Percentiles rank a stretch among this genome's conserved stretches.
phyloP scores from a whole-genome alignment of 2,113 vertebrate species.

The Pithys albifrons region DNA sequence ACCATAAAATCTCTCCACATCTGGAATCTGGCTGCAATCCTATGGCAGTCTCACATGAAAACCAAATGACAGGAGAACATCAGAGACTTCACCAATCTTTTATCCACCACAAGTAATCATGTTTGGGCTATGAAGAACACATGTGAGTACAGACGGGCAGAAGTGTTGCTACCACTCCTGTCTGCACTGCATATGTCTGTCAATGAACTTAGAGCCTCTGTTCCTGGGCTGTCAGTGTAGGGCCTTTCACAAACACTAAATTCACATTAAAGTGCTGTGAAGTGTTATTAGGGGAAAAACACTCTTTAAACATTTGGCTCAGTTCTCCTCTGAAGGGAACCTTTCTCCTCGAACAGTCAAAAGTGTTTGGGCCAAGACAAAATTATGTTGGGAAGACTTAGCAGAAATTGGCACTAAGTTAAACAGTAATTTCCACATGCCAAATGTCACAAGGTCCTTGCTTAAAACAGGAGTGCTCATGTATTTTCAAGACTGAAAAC shows the following conservation, averaged over 20 bases:
- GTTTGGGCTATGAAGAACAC: not conserved
- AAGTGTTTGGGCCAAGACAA: not conserved
- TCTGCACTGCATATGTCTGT: not conserved
- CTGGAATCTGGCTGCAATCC: not conserved
- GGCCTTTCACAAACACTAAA: conserved; percentile 8
- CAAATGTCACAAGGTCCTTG: not conserved
- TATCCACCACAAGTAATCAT: not conserved
- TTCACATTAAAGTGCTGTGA: not conserved
- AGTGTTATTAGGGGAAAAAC: conserved; percentile 59
- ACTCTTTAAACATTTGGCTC: conserved; percentile 15
- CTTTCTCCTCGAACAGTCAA: conserved; percentile 9
- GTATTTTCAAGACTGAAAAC: not conserved
- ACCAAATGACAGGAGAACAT: not conserved
- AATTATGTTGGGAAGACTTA: not conserved
- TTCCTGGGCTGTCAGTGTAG: not conserved
- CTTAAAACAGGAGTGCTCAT: not conserved
- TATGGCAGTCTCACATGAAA: not conserved
- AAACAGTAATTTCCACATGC: not conserved
- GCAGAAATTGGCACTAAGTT: not conserved
- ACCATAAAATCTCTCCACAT: not conserved
- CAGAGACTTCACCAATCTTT: not conserved
- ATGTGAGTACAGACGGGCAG: rapidly evolving
- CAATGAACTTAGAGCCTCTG: not conserved
- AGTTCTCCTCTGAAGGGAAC: not conserved
- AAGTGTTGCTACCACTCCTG: not conserved